Percentiles rank a stretch among this genome's conserved stretches.
Conservation (phyloP, 2,888 invertebrate genomes). For the Agrilus mali region DNA sequence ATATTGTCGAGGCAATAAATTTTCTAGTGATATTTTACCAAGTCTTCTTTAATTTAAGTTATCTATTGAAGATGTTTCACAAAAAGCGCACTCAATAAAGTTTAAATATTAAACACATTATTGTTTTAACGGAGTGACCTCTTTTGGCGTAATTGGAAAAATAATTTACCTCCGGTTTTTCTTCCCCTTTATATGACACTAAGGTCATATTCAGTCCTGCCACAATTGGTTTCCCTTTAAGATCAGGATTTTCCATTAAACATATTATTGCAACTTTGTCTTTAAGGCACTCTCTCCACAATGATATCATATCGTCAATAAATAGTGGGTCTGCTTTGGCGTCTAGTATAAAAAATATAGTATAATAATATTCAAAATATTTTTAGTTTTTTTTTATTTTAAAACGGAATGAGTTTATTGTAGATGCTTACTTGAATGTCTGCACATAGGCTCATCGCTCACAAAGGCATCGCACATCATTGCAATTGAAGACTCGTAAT, state of each 20-base stretch:
- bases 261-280: conserved; percentile 27
- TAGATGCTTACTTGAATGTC: conserved; percentile 19
- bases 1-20: too few relatives aligned
- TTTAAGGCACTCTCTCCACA: conserved; percentile 16
- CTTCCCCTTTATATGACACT: conserved; percentile 7
- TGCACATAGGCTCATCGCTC: conserved; percentile 41
- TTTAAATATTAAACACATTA: too few relatives aligned
- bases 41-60: too few relatives aligned
- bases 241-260: conserved; percentile 24
- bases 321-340: neutral
- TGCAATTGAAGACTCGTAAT: conserved; percentile 31
- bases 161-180: neutral
- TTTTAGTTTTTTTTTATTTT: too few relatives aligned
- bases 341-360: neutral
- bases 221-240: conserved; percentile 23
- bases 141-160: too few relatives aligned
- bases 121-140: too few relatives aligned
- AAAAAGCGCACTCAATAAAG: too few relatives aligned
- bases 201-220: conserved; percentile 28
- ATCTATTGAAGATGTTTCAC: too few relatives aligned
- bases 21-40: too few relatives aligned
- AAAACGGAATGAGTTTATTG: too few relatives aligned
- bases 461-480: conserved; percentile 35
- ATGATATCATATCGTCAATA: conserved; percentile 3
- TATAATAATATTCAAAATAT: too few relatives aligned